These are phyloP conservation scores for Netelia virgata DNA, from an alignment of 2,888 invertebrate species.

Conservation along the genomic window DNA sequence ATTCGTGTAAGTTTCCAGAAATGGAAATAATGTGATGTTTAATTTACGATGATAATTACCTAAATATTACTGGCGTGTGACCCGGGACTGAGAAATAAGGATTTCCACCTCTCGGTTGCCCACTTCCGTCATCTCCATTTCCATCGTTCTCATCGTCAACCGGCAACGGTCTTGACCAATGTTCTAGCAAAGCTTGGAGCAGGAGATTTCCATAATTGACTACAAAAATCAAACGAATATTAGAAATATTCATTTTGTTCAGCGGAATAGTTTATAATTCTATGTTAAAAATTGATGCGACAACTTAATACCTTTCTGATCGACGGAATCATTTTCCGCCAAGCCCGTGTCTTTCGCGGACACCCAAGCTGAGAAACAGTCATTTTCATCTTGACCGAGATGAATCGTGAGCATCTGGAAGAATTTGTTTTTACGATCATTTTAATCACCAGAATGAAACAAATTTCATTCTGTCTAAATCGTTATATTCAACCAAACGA, in stretches of 20 bases:
- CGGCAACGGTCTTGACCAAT: slow-evolving; percentile 93
- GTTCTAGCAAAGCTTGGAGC: slow-evolving; percentile 96
- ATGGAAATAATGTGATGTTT: not conserved
- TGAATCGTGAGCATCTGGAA: slow-evolving; percentile 97
- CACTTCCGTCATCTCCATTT: slow-evolving; percentile 86
- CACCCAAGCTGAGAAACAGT: slow-evolving; percentile 99
- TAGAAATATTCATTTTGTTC: not conserved
- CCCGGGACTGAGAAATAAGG: slow-evolving; percentile 95
- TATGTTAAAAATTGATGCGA: too few species aligned
- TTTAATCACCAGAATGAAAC: not conserved
- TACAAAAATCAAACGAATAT: slow-evolving; percentile 75
- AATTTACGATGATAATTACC: slow-evolving; percentile 85
- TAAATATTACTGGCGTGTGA: slow-evolving; percentile 98
- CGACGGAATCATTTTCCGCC: slow-evolving; percentile 89
- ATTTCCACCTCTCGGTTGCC: slow-evolving; percentile 85
- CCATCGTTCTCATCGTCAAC: slow-evolving; percentile 91
- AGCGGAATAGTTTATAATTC: too few species aligned
- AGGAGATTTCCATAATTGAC: slow-evolving; percentile 98
- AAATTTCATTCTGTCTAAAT: slow-evolving; percentile 37
- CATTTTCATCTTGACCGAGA: slow-evolving; percentile 98
- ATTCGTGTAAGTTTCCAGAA: slow-evolving; percentile 6
- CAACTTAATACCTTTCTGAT: slow-evolving; percentile 89
- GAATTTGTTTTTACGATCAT: slow-evolving; percentile 16
- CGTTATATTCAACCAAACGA: slow-evolving; percentile 79
- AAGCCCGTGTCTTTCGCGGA: slow-evolving; percentile 98